Evolutionary conservation across 2,888 invertebrate genomes (phyloP).

Genomic region (Dioctria linearis): DNA sequence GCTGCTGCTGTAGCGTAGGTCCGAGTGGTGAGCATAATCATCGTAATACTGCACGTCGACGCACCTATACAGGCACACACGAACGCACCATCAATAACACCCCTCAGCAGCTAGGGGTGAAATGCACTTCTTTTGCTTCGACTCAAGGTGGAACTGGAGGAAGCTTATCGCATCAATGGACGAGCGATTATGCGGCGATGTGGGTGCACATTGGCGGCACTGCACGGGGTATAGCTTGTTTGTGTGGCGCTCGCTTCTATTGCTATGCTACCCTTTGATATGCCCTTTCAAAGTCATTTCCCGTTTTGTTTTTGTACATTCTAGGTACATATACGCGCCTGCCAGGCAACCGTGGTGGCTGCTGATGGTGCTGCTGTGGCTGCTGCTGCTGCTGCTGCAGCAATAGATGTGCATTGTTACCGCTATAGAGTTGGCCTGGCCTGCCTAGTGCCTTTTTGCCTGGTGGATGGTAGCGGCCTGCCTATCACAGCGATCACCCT

Average conservation of each 20-base stretch:
- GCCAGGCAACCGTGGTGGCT: constrained; percentile 21
- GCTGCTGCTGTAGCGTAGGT: background rate
- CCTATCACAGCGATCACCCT: constrained; percentile 54
- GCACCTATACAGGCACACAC: constrained; percentile 25
- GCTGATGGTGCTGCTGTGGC: background rate
- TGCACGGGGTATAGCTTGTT: constrained; percentile 20
- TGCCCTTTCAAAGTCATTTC: constrained; percentile 50
- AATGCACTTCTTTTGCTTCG: constrained; percentile 35
- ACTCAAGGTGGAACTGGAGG: background rate
- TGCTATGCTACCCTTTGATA: constrained; percentile 30
- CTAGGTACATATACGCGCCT: constrained; percentile 38
- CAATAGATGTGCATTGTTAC: constrained; percentile 43
- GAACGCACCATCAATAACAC: constrained; percentile 42
- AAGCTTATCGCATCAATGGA: constrained; percentile 58
- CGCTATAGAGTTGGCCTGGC: constrained; percentile 30
- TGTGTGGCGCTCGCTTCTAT: constrained; percentile 27
- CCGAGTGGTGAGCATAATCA: background rate
- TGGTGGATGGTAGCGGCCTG: constrained; percentile 31
- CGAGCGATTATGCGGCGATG: constrained; percentile 52
- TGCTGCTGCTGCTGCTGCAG: constrained; percentile 20
- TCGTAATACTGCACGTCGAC: constrained; percentile 26
- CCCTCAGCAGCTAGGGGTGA: constrained; percentile 9
- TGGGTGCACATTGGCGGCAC: constrained; percentile 36
- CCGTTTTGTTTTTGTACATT: constrained; percentile 31
- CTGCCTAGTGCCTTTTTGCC: constrained; percentile 14